Conservation (phyloP, 2,113 vertebrate species). For the Pimephales promelas region DNA sequence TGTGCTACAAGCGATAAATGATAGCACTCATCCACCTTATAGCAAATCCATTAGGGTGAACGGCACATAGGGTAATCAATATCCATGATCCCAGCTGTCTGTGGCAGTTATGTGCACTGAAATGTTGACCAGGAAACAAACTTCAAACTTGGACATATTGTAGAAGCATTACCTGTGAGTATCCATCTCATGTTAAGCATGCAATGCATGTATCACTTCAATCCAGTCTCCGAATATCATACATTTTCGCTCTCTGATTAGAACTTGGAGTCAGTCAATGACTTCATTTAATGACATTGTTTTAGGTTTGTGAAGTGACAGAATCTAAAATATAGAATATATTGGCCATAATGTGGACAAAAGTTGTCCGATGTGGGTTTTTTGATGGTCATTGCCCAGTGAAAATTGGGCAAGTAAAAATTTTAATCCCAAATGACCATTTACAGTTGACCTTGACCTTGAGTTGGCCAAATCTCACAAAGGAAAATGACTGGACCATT, state of each 20-base stretch:
- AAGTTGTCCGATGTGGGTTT: too few species aligned
- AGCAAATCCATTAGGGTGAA: not conserved
- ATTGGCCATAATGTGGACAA: too few species aligned
- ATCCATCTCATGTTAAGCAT: not conserved
- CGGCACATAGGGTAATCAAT: not conserved
- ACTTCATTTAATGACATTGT: too few species aligned
- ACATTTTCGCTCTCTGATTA: too few species aligned
- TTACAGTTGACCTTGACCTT: slow-evolving; percentile 48
- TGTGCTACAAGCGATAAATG: not conserved
- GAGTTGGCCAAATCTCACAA: slow-evolving; percentile 3
- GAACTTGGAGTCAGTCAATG: too few species aligned
- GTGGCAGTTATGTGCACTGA: not conserved
- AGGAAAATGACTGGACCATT: slow-evolving; percentile 30
- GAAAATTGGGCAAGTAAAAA: too few species aligned
- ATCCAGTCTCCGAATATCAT: not conserved
- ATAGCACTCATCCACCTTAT: not conserved
- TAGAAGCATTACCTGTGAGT: not conserved
- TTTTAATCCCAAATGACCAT: slow-evolving; percentile 5
- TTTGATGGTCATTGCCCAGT: too few species aligned
- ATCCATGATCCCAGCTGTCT: not conserved
- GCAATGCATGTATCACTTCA: not conserved
- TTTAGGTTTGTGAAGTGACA: too few species aligned
- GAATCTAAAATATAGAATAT: too few species aligned
- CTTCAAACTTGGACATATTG: not conserved
- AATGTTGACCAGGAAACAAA: not conserved